Evolutionary conservation across 2,797 vertebrate genomes (phyloP), one percentile per base, ranked within the genome.

Genomic region (Girardinus metallicus): DNA sequence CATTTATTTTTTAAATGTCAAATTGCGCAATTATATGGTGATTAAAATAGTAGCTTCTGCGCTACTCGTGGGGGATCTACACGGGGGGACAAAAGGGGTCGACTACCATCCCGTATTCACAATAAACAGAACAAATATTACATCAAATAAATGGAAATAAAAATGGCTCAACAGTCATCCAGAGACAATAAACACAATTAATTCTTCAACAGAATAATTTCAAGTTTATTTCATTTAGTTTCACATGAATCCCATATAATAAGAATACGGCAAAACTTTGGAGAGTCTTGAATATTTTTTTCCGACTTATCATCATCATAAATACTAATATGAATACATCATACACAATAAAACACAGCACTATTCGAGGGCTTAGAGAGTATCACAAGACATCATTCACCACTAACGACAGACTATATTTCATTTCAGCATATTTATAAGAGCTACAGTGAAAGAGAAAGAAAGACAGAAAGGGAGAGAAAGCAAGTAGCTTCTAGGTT

Each of bases 361-460:
- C 95, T 95, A 96, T 94, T 91, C 91, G 94, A 95, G 95, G 94
- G 93, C 90, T 86, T 94, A 94, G 93, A 94, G 93, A 95, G 90
- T 93, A 95, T 93, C 94, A 96, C 95, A 95, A 96, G 94, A 96
- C 95, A 93, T 94, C 94, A 93, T 95, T 94, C 94, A 95, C 95
- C 95, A 96, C 94, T 95, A 95, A 96, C 94, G 93, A 95, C 89
- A 94, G 93, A 95, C 89, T 94, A 95, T 93, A 95, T 94, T 95
- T 96, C 88, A 95, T 95, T 94, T 95, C 91, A 94, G 93, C 93
- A 94, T 95, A 95, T 95, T 94, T 95, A 95, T 94, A 95, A 94
- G 93, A 94, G 93, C 94, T 95, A 96, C 92, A 93, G 89, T 89
- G 92, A 90, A 88, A 89, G 89, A 92, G 83, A 91, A 83, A 89